Percentiles rank a stretch among this genome's conserved stretches.
These are phyloP conservation scores for Crocidura indochinensis DNA, from an alignment of 2,797 vertebrate species.

Conservation along the genomic window DNA sequence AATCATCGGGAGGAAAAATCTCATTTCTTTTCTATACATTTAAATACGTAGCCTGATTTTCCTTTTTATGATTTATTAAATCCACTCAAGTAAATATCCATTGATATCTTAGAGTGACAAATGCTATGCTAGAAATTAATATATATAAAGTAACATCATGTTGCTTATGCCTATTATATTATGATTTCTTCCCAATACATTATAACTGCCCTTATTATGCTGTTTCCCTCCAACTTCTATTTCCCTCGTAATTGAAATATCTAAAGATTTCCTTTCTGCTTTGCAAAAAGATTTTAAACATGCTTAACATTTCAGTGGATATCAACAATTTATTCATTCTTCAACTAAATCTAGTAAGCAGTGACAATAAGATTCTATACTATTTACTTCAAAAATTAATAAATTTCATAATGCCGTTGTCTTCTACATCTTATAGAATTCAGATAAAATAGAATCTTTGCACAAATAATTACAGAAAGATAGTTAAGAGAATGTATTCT, in stretches of 20 bases:
- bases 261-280: neutral
- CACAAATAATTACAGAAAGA: neutral
- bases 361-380: neutral
- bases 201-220: neutral
- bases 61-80: neutral
- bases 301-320: neutral
- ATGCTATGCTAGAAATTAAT: neutral
- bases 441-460: neutral
- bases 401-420: neutral
- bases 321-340: slow-evolving; percentile 6
- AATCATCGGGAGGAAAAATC: neutral
- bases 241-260: neutral
- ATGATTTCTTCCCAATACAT: neutral
- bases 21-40: neutral
- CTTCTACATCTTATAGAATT: neutral
- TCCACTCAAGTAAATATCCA: neutral
- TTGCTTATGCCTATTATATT: neutral
- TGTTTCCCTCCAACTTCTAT: no score
- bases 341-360: neutral
- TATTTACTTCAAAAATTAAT: neutral
- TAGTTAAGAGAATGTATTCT: neutral
- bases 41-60: slow-evolving; percentile 27
- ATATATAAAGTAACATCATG: neutral
- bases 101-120: neutral
- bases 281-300: neutral